Evolutionary conservation across 92 coral and sea anemone genomes (phyloP), one percentile per base, ranked within the genome.

Genomic region (Heteractis magnifica): DNA sequence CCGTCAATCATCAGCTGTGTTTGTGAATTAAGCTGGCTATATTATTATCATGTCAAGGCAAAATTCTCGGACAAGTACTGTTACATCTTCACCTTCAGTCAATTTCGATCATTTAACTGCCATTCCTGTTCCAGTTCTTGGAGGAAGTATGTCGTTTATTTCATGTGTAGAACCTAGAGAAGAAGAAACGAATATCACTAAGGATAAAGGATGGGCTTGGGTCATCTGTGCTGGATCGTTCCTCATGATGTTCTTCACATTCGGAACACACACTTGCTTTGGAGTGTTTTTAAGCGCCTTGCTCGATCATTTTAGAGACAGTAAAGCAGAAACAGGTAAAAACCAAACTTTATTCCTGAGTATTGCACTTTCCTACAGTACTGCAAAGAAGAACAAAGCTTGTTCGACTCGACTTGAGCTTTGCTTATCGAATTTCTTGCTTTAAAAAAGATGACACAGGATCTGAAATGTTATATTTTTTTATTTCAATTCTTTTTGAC

Each of bases 221-320:
- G 86, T 83, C 4, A 93, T 94, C 16, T 94, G 98, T 65, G 94
- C 83, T 6, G 95, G 98, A 0, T 89, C 98, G 6, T 93, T 91
- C 74, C 71, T 93, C 11, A 88, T 92, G 13, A 93, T 93, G 98
- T 93, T 93, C 76, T 86, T 93, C 68, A 94, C 92, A 3, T 93
- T 85, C 52, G 98, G 98, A 8, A 93, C 92, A 70, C 98, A 93
- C 53, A 93, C 98, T 6, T 93, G 95, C 34, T 93, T 93, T 82
- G 98, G 98, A 49, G 90, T 93, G 3, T 88, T 89, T 65, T 90
- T 93, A 1, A 88, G 83, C 14, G 98, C 92, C 5, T 72, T 93
- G 23, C 88, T 93, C 9, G 89, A 89, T 60, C 90, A 91, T 77
- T 93, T 93, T 70, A 71, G 89, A 18, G 89, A 92, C 48, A 93